Evolutionary conservation across 2,888 invertebrate genomes (phyloP).

Genomic region (Ypsolopha sequella): DNA sequence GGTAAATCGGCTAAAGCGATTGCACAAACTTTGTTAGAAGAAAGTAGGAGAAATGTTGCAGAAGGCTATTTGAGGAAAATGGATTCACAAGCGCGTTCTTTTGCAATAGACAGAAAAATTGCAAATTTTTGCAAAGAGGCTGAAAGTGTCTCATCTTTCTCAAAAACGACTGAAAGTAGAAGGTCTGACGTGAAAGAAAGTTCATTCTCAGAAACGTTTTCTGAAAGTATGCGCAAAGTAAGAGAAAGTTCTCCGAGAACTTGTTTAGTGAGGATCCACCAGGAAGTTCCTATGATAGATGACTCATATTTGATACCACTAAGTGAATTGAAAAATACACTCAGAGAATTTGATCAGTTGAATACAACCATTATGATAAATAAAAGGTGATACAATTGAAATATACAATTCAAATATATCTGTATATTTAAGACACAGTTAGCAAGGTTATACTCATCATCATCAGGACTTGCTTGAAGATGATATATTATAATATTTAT

Average conservation of each 20-base stretch:
- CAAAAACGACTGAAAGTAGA: not conserved
- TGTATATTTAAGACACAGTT: no score
- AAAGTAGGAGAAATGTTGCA: constrained; percentile 69
- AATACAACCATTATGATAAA: constrained; percentile 71
- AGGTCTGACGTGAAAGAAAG: constrained; percentile 12
- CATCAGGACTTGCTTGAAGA: no score
- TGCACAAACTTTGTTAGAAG: constrained; percentile 73
- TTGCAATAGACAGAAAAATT: constrained; percentile 19
- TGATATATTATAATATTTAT: no score
- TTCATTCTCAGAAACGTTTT: constrained; percentile 26
- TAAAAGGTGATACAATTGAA: constrained; percentile 80
- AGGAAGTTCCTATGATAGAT: constrained; percentile 55
- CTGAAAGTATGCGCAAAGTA: constrained; percentile 35
- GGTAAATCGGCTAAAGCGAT: constrained; percentile 84
- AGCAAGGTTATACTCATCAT: no score
- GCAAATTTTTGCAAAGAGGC: not conserved
- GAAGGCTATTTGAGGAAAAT: constrained; percentile 37
- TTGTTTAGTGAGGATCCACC: constrained; percentile 42
- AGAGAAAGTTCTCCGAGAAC: constrained; percentile 40
- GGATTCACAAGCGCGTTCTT: constrained; percentile 30
- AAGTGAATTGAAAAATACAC: constrained; percentile 70
- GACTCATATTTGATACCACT: constrained; percentile 72
- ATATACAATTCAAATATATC: no score
- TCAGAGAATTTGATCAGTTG: constrained; percentile 74
- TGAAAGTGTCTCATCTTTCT: not conserved